These are phyloP conservation scores for Hirundo rustica DNA, from an alignment of 2,797 vertebrate species.

Conservation along the genomic window DNA sequence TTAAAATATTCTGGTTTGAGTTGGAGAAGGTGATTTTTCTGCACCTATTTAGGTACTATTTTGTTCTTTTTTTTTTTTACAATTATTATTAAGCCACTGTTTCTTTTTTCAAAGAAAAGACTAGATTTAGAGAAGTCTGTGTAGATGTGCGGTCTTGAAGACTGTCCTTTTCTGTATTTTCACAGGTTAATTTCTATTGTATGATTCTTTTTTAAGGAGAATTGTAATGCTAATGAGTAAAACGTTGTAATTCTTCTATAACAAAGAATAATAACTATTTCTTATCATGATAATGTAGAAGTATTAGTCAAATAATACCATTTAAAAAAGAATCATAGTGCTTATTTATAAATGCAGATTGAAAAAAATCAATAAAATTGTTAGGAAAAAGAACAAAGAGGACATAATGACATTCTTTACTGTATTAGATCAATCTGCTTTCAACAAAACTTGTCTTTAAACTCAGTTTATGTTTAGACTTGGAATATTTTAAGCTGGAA, in stretches of 20 bases:
- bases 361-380: background rate
- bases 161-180: background rate
- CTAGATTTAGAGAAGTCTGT: background rate
- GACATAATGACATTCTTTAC: background rate
- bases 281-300: background rate
- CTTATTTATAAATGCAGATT: background rate
- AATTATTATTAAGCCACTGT: background rate
- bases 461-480: background rate
- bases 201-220: background rate
- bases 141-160: background rate
- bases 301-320: background rate
- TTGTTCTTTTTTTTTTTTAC: background rate
- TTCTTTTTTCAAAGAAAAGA: background rate
- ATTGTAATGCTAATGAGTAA: slow-evolving; percentile 17
- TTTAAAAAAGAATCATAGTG: background rate
- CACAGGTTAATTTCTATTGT: background rate
- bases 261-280: slow-evolving; percentile 12
- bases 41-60: background rate
- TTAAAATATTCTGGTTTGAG: background rate
- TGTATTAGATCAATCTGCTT: background rate
- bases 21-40: background rate
- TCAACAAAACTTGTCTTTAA: background rate
- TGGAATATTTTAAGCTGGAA: background rate
- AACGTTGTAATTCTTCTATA: background rate
- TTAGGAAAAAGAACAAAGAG: background rate